phyloP scores from a whole-genome alignment of 2,888 invertebrate species.

The Dimorphilus gyrociliatus region DNA sequence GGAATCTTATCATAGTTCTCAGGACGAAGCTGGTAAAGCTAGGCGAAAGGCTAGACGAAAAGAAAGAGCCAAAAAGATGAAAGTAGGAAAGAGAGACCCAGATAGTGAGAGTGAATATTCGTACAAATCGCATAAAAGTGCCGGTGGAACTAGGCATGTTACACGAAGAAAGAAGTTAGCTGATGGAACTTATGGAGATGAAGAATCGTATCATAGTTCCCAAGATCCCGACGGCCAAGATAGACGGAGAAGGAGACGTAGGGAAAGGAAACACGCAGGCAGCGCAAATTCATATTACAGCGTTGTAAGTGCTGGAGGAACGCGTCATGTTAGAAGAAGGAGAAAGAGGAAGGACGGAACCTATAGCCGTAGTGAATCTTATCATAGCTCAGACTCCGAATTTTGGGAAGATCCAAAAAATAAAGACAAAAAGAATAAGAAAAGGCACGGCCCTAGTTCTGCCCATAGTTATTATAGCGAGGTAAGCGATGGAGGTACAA shows the following conservation, averaged over 20 bases:
- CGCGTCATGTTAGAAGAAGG: constrained; percentile 23
- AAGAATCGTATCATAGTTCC: constrained; percentile 30
- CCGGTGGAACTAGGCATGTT: constrained; percentile 31
- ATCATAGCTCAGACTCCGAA: constrained; percentile 18
- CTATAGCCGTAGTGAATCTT: constrained; percentile 27
- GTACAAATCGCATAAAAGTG: constrained; percentile 27
- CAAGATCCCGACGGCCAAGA: constrained; percentile 27
- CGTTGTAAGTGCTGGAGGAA: constrained; percentile 30
- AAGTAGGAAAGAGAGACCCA: constrained; percentile 22
- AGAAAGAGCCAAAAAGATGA: constrained; percentile 14
- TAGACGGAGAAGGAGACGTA: constrained; percentile 22
- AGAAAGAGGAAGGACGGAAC: constrained; percentile 27
- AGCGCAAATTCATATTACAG: constrained; percentile 33
- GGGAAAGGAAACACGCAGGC: constrained; percentile 26
- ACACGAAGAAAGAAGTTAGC: constrained; percentile 19
- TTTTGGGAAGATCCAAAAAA: constrained; percentile 9
- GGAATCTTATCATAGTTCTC: constrained; percentile 29
- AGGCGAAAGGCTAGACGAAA: constrained; percentile 13
- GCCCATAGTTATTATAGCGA: constrained; percentile 30
- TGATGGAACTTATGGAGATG: constrained; percentile 27
- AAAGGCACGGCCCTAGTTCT: constrained; percentile 23
- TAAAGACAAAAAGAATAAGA: constrained; percentile 14
- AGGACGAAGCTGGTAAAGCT: constrained; percentile 20
- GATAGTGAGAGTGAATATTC: constrained; percentile 32
- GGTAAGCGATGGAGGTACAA: constrained; percentile 27